phyloP scores from a whole-genome alignment of 2,113 vertebrate genomes.

The Neogobius melanostomus region DNA sequence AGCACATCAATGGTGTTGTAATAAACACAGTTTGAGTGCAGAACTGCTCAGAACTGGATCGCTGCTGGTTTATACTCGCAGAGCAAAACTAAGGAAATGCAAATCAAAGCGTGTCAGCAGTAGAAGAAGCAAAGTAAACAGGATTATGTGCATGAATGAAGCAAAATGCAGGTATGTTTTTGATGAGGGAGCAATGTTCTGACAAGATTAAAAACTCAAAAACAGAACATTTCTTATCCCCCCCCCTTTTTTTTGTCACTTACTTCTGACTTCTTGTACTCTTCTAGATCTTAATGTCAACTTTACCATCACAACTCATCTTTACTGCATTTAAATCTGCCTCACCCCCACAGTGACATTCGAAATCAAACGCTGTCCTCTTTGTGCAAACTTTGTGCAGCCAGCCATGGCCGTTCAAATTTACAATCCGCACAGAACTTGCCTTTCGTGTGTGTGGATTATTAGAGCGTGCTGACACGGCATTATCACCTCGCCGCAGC shows the following conservation, averaged over 20 bases:
- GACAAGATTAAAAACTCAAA: too few species aligned
- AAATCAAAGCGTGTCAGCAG: too few species aligned
- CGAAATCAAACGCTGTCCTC: neutral
- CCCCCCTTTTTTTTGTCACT: neutral
- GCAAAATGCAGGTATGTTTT: too few species aligned
- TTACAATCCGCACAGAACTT: neutral
- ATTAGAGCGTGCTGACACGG: conserved; percentile 36
- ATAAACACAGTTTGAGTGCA: too few species aligned
- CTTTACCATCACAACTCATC: neutral
- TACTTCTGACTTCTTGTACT: neutral
- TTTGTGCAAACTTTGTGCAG: neutral
- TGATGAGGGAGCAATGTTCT: too few species aligned
- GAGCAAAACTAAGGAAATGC: too few species aligned
- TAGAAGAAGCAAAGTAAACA: too few species aligned
- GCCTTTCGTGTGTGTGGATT: neutral
- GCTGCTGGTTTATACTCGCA: too few species aligned
- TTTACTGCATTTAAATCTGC: neutral
- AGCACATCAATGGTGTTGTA: too few species aligned
- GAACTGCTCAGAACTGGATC: too few species aligned
- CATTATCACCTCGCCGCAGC: conserved; percentile 17
- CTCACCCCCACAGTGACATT: neutral
- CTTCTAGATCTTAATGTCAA: neutral
- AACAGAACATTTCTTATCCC: too few species aligned
- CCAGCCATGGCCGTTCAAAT: neutral
- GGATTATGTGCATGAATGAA: too few species aligned